These are phyloP conservation scores for Homarus americanus DNA, from an alignment of 1,140 invertebrate species.

Conservation along the genomic window DNA sequence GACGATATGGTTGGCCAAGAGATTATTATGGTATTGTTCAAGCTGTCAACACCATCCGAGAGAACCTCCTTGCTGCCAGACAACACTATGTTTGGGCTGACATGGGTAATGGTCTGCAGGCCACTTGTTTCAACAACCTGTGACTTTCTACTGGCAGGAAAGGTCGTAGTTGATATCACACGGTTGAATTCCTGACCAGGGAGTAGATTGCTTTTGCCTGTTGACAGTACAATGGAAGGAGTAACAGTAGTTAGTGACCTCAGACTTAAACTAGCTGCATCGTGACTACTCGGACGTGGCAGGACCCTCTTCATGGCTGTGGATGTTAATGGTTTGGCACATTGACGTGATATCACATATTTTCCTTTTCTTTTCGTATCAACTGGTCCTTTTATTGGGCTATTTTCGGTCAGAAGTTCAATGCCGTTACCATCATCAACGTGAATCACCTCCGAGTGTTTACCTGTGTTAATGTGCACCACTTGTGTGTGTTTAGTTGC, in stretches of 20 bases:
- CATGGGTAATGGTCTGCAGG: conserved; percentile 21
- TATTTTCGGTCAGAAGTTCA: conserved; percentile 38
- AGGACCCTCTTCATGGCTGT: not conserved
- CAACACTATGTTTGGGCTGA: conserved; percentile 43
- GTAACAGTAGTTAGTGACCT: conserved; percentile 17
- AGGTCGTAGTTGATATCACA: not conserved
- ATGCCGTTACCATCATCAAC: conserved; percentile 30
- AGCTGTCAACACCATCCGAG: not conserved
- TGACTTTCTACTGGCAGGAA: conserved; percentile 30
- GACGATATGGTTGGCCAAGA: conserved; percentile 51
- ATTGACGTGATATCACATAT: not conserved
- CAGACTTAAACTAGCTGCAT: not conserved
- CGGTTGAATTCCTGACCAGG: conserved; percentile 15
- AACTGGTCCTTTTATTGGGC: conserved; percentile 1
- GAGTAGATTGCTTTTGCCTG: conserved; percentile 21
- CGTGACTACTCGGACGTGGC: not conserved
- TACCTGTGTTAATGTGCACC: conserved; percentile 57
- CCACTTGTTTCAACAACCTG: conserved; percentile 16
- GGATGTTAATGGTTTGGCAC: not conserved
- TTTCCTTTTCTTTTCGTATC: conserved; percentile 21
- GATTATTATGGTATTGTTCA: conserved; percentile 59
- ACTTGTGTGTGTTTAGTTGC: conserved; percentile 42
- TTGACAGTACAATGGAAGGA: conserved; percentile 44
- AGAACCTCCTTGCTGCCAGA: conserved; percentile 43
- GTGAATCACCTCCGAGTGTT: conserved; percentile 45